Conservation (phyloP, 2,113 vertebrate genomes). For the Aix galericulata region DNA sequence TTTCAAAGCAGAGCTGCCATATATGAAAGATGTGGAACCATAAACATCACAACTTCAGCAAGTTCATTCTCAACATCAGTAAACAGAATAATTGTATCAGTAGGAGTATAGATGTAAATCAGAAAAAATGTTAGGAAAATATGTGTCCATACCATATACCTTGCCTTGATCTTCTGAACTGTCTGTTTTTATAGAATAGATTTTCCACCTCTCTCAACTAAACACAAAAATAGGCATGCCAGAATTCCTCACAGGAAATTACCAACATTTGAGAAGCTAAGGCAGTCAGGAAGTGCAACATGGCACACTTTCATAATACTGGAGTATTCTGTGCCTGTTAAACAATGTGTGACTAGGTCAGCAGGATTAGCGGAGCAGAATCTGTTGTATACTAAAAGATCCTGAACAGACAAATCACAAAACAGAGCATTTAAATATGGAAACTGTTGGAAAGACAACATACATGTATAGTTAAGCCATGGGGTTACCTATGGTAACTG, state of each 20-base stretch:
- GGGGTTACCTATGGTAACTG: background rate
- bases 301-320: background rate
- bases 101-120: background rate
- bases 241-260: background rate
- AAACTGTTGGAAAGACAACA: background rate
- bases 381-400: background rate
- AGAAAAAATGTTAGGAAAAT: background rate
- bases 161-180: background rate
- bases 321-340: background rate
- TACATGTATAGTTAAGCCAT: background rate
- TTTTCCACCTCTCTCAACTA: background rate
- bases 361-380: background rate
- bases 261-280: background rate
- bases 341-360: background rate
- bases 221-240: background rate
- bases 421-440: background rate
- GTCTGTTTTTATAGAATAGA: background rate
- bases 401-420: background rate
- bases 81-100: background rate
- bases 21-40: background rate
- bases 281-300: background rate
- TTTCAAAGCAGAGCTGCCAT: background rate
- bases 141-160: background rate
- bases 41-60: background rate
- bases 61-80: background rate